These are phyloP conservation scores for Plebejus anna DNA, from an alignment of 2,888 invertebrate genomes.

Conservation along the genomic window DNA sequence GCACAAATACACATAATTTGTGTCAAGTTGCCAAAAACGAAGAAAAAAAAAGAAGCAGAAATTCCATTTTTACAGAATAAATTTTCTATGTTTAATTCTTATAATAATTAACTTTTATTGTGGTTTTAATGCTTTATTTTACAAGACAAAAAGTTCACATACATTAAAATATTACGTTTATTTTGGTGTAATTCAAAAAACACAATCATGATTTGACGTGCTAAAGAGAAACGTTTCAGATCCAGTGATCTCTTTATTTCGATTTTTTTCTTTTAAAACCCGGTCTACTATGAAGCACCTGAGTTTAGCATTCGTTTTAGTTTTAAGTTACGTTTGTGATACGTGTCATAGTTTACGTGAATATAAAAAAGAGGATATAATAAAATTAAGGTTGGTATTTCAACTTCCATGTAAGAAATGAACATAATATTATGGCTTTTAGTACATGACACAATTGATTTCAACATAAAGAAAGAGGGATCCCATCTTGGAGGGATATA, in stretches of 20 bases:
- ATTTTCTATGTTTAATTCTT: too few species aligned
- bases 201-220: not conserved
- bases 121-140: not conserved
- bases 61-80: too few species aligned
- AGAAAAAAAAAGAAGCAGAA: too few species aligned
- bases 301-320: slow-evolving; percentile 42
- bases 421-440: too few species aligned
- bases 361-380: slow-evolving; percentile 80
- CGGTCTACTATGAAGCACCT: slow-evolving; percentile 42
- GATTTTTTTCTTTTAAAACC: not conserved
- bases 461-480: not conserved
- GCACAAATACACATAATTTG: too few species aligned
- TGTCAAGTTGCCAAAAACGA: too few species aligned
- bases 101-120: too few species aligned
- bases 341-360: slow-evolving; percentile 59
- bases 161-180: not conserved
- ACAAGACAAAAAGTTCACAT: not conserved
- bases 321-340: slow-evolving; percentile 48
- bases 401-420: not conserved
- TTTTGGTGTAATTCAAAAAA: not conserved
- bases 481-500: not conserved
- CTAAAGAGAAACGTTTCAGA: not conserved
- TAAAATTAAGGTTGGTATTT: slow-evolving; percentile 71
- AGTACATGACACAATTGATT: not conserved
- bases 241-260: not conserved